phyloP scores from a whole-genome alignment of 2,797 vertebrate genomes.

The Enteromius treurensis region DNA sequence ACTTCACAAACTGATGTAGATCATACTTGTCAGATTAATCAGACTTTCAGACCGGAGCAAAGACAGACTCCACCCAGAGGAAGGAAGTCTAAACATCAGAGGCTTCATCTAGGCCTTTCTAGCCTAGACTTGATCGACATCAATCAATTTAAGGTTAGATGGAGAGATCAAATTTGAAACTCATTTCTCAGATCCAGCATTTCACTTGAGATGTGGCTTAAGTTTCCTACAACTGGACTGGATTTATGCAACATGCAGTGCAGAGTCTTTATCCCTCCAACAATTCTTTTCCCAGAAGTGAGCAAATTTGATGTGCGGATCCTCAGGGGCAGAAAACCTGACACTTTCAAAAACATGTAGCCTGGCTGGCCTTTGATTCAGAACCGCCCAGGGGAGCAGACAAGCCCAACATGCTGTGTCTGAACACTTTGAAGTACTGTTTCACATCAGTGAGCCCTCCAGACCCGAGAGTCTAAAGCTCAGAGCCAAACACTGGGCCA shows the following conservation, averaged over 20 bases:
- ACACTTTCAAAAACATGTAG: slow-evolving; percentile 34
- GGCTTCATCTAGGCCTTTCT: slow-evolving; percentile 37
- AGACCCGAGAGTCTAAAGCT: slow-evolving; percentile 25
- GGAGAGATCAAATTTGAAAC: not conserved
- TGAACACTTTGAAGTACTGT: slow-evolving; percentile 39
- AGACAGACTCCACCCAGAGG: slow-evolving; percentile 59
- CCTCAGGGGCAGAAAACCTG: slow-evolving; percentile 12
- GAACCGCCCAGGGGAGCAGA: slow-evolving; percentile 23
- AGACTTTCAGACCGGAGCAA: slow-evolving; percentile 45
- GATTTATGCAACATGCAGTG: not conserved
- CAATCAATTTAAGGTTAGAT: not conserved
- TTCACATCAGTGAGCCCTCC: slow-evolving; percentile 37
- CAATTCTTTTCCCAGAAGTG: not conserved
- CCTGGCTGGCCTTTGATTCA: slow-evolving; percentile 30
- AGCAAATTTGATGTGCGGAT: slow-evolving; percentile 6
- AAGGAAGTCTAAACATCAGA: slow-evolving; percentile 62
- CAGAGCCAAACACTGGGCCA: slow-evolving; percentile 44
- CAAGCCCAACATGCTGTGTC: slow-evolving; percentile 36
- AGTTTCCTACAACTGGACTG: not conserved
- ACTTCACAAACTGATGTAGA: slow-evolving; percentile 45
- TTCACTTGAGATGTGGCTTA: not conserved
- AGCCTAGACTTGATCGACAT: slow-evolving; percentile 51
- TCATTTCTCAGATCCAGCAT: not conserved
- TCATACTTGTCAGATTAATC: slow-evolving; percentile 51
- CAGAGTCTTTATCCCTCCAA: not conserved